A percentile compares a stretch with the other conserved stretches of the same genome.
phyloP scores from a whole-genome alignment of 2,888 invertebrate genomes.

The Andrena camellia region DNA sequence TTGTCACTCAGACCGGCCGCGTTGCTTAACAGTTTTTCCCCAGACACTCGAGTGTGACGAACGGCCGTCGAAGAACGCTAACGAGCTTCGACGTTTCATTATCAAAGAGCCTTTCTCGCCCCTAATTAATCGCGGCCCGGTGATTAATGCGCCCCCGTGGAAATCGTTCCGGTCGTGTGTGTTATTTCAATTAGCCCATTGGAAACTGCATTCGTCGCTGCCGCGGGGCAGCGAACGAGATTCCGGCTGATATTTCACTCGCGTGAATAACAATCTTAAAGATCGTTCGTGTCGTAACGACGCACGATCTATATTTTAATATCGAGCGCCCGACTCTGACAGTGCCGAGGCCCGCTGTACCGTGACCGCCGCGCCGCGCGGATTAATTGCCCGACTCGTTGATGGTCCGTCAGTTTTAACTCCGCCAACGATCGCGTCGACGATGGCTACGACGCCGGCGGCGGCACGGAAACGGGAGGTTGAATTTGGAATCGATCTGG shows the following conservation, averaged over 20 bases:
- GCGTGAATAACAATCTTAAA: constrained; percentile 25
- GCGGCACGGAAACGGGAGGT: constrained; percentile 32
- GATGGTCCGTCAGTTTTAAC: not conserved
- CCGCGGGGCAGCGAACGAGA: constrained; percentile 9
- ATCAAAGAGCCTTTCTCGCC: constrained; percentile 23
- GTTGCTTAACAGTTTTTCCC: not conserved
- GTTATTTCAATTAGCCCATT: constrained; percentile 48
- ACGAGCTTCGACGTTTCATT: constrained; percentile 53
- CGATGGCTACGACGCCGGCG: constrained; percentile 7
- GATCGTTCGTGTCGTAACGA: constrained; percentile 9
- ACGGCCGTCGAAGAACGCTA: constrained; percentile 34
- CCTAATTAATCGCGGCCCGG: constrained; percentile 40
- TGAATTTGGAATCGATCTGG: constrained; percentile 70
- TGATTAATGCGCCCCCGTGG: constrained; percentile 33
- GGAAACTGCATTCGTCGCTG: constrained; percentile 14
- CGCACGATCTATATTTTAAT: constrained; percentile 25
- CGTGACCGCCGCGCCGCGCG: not conserved
- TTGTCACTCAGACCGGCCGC: constrained; percentile 22
- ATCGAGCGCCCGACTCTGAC: constrained; percentile 10
- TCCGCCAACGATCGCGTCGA: not conserved
- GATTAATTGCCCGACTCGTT: constrained; percentile 19
- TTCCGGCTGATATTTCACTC: constrained; percentile 24
- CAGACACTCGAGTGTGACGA: constrained; percentile 21
- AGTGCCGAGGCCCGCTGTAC: not conserved
- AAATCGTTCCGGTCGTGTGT: constrained; percentile 34